Base-by-base conservation (phyloP, 35 echinoderm and acorn worm species). In the Ophiothrix spiculata region DNA sequence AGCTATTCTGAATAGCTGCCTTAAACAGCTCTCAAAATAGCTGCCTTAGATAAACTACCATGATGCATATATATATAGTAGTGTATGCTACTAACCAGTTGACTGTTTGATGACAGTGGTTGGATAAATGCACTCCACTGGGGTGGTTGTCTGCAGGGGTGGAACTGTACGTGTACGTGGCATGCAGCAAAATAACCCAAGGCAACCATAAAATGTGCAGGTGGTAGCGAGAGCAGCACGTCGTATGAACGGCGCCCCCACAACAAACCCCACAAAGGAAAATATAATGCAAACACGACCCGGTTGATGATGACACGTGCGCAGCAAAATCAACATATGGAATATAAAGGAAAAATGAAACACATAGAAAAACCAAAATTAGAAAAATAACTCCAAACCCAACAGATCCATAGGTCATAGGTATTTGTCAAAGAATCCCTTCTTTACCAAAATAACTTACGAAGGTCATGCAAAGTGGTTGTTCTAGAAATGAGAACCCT, bases 121-220 rank as follows among this genome's bases (percentile, higher is more conserved):
- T 14, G 81, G 81, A 84, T 60, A 84, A 84, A 84, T 64, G 63
- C 81, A 84, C 81, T 84, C 81, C 81, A 35, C 81, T 21, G 81
- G 81, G 81, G 81, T 84, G 54, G 81, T 84, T 42, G 81, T 84
- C 81, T 84, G 81, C 54, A 60, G 45, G 25, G 63, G 46, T 84
- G 81, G 81, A 33, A 84, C 81, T 84, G 81, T 80, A 36, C n/a
- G n/a, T 69, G 60, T 69, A 69, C n/a, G 45, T 54, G 60, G 60
- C 60, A 69, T 69, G 60, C 60, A 69, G 60, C 60, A 69, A 69
- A 69, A n/a, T 69, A 69, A 69, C 60, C 60, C 63, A 54, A 84
- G 63, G 81, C 56, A 36, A 37, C 45, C 63, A 60, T 35, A 35
- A 84, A 36, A 84, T 54, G 54, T 84, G 63, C 37, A 40, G 78